Evolutionary conservation across 30 jellyfish, hydroid and myxozoan genomes (phyloP), one percentile per base, ranked within the genome.

Genomic region (Clytia hemisphaerica): DNA sequence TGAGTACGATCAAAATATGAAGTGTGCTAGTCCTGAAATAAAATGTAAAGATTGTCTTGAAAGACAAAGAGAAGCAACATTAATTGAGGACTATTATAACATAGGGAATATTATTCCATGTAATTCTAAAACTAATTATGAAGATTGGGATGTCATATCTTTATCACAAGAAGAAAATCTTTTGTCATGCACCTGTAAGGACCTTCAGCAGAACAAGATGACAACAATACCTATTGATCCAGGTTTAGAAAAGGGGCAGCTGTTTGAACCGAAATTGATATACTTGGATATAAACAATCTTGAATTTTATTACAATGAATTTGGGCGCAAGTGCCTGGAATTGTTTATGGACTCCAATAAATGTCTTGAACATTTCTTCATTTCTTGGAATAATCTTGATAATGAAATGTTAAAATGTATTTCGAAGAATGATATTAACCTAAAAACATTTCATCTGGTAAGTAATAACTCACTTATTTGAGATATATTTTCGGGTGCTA

Each of bases 251-350:
- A n/a, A n/a, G n/a, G n/a, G 78, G 51, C 91, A 67, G 61, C 24
- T 83, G 77, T 67, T 65, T 31, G 35, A 16, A 0, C 46, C 87
- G 37, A 75, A 83, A 4, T 60, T 83, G 25, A 64, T 83, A 26
- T 79, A 61, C 45, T 73, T 83, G 3, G 95, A 83, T 57, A 83
- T 83, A 36, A 73, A 92, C 3, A 77, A 76, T 46, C 69, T 83
- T 9, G 37, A 33, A 5, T 83, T 75, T 60, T 68, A 50, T 53
- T 84, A 83, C 40, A 38, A 38, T 7, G 83, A 69, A 14, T 80
- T 83, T 58, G 92, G 85, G 14, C 49, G 9, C 36, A 50, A 45
- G 22, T 83, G 92, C 60, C 25, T 83, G 55, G 74, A 75, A 51
- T 49, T 68, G 92, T 76, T 83, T 58, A 76, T 76, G 15, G 30